Conservation (phyloP, 2,888 invertebrate genomes). For the Chesias legatella region DNA sequence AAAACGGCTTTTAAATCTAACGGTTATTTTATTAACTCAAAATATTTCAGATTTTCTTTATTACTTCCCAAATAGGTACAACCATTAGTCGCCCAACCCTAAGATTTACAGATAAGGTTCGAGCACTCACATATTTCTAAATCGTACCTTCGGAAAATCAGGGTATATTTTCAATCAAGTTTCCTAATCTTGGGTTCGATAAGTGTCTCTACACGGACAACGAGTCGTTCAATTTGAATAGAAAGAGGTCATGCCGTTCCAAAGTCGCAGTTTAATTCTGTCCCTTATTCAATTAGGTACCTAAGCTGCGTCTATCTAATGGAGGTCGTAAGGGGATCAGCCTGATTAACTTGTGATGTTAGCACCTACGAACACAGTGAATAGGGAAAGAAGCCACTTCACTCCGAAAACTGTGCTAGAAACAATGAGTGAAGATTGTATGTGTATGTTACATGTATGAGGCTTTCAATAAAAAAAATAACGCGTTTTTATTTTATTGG, state of each 20-base stretch:
- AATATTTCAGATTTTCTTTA: too few relatives aligned
- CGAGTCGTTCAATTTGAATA: constrained; percentile 70
- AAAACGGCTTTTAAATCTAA: too few relatives aligned
- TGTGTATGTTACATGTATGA: too few relatives aligned
- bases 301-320: constrained; percentile 69
- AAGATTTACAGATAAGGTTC: too few relatives aligned
- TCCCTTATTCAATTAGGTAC: constrained; percentile 76
- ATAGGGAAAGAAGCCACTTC: background rate
- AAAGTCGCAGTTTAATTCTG: constrained; percentile 63
- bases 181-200: constrained; percentile 50
- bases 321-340: constrained; percentile 69
- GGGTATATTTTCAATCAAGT: constrained; percentile 47
- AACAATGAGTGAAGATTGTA: too few relatives aligned
- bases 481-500: too few relatives aligned
- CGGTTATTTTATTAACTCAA: too few relatives aligned
- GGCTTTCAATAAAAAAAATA: too few relatives aligned
- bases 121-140: too few relatives aligned
- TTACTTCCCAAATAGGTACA: too few relatives aligned
- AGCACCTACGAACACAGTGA: constrained; percentile 46
- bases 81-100: too few relatives aligned
- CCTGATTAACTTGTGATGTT: constrained; percentile 71
- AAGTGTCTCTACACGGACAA: constrained; percentile 49
- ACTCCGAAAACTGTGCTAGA: background rate
- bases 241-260: constrained; percentile 70
- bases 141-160: constrained; percentile 24